Conservation (phyloP, 2,113 vertebrate genomes). For the Microcebus ravelobensis region DNA sequence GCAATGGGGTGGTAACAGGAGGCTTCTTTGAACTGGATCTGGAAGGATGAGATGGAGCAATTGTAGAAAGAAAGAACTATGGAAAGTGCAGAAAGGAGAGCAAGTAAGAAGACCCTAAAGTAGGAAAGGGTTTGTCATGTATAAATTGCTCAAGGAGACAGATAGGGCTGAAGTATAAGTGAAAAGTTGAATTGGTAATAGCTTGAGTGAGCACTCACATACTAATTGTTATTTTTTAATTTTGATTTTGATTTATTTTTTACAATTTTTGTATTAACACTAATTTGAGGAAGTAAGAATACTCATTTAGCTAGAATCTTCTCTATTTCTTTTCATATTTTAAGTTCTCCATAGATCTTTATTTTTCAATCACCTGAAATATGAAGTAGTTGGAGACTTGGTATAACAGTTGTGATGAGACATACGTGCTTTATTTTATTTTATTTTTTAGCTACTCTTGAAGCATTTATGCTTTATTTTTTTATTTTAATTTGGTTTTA, state of each 20-base stretch:
- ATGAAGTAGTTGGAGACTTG: not conserved
- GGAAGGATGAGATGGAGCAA: not conserved
- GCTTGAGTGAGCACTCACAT: not conserved
- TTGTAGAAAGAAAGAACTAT: not conserved
- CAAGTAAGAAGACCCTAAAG: not conserved
- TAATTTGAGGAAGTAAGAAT: not conserved
- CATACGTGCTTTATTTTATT: not conserved
- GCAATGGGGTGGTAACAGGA: not conserved
- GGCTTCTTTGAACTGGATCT: not conserved
- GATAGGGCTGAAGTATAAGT: not conserved
- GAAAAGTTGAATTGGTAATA: not conserved
- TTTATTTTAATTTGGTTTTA: not conserved
- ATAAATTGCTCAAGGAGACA: not conserved
- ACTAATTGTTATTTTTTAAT: not conserved
- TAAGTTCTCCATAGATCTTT: not conserved
- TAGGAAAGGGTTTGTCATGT: not conserved
- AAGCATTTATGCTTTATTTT: not conserved
- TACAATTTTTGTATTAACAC: not conserved
- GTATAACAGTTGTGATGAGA: not conserved
- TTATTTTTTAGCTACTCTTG: too few species aligned
- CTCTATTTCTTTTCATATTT: not conserved
- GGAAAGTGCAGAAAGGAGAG: not conserved
- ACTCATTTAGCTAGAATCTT: not conserved
- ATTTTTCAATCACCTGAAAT: conserved; percentile 19
- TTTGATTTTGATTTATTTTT: not conserved